Conservation (phyloP, 2,888 invertebrate genomes). For the Taphrorychus bicolor region DNA sequence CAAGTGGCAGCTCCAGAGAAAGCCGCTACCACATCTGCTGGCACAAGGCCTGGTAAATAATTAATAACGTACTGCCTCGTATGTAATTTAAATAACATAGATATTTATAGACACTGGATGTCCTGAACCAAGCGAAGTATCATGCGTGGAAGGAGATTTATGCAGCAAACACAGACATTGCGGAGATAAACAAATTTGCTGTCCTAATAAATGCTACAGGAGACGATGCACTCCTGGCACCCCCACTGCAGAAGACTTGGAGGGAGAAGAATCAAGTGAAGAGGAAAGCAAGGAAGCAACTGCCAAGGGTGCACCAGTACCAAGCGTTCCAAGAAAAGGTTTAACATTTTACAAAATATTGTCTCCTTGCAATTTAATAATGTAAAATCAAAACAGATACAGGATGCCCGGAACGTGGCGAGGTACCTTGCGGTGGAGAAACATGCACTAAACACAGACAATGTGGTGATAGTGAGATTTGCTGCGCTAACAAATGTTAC, state of each 20-base stretch:
- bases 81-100: not conserved
- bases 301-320: conserved; percentile 5
- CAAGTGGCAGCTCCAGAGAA: conserved; percentile 6
- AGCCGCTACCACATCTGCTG: not conserved
- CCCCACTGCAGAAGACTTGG: conserved; percentile 32
- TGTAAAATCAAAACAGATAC: too few species aligned
- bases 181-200: conserved; percentile 32
- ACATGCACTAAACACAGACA: conserved; percentile 30
- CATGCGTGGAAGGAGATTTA: conserved; percentile 31
- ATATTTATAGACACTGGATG: conserved; percentile 34
- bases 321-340: conserved; percentile 16
- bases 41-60: conserved; percentile 15
- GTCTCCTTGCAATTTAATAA: too few species aligned
- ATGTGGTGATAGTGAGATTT: conserved; percentile 34
- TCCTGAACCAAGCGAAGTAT: conserved; percentile 24
- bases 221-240: conserved; percentile 36
- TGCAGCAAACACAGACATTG: conserved; percentile 40
- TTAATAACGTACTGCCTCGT: not conserved
- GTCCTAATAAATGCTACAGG: conserved; percentile 41
- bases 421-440: conserved; percentile 35
- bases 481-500: conserved; percentile 42
- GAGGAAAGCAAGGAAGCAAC: conserved; percentile 13
- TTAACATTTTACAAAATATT: conserved; percentile 2
- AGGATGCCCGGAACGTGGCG: conserved; percentile 35
- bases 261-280: conserved; percentile 29